A percentile compares a stretch with the other conserved stretches of the same genome.
These are phyloP conservation scores for Araneus ventricosus DNA, from an alignment of 1,140 invertebrate genomes.

Conservation along the genomic window DNA sequence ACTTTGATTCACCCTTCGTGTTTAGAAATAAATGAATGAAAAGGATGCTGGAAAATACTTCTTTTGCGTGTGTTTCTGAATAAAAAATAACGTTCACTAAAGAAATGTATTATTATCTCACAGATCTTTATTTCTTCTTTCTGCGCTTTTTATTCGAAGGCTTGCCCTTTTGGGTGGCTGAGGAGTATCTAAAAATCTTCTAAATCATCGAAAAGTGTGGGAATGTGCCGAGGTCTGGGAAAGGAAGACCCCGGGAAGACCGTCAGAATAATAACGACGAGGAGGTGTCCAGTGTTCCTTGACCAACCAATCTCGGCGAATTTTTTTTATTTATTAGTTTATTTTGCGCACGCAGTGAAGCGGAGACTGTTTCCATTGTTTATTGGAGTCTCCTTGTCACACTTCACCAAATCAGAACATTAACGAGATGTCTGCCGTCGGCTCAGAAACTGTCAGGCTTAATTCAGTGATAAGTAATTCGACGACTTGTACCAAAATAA, in stretches of 20 bases:
- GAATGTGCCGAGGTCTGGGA: constrained; percentile 20
- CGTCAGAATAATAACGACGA: constrained; percentile 42
- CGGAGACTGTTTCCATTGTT: constrained; percentile 39
- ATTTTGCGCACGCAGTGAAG: constrained; percentile 10
- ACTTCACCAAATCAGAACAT: constrained; percentile 58
- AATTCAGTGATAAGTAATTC: constrained; percentile 48
- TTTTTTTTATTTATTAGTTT: constrained; percentile 48
- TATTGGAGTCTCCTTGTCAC: constrained; percentile 49
- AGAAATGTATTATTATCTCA: not conserved
- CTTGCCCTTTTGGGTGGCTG: not conserved
- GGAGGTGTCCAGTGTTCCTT: constrained; percentile 6
- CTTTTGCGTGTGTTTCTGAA: too few species aligned
- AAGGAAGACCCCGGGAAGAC: constrained; percentile 18
- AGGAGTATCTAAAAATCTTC: constrained; percentile 56
- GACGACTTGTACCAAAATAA: constrained; percentile 17
- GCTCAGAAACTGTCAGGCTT: not conserved
- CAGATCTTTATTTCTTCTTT: not conserved
- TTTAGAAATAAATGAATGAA: too few species aligned
- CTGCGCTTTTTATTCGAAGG: not conserved
- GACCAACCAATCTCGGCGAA: constrained; percentile 13
- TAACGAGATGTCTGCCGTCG: constrained; percentile 26
- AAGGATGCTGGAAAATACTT: too few species aligned
- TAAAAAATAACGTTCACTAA: too few species aligned
- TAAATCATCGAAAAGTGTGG: constrained; percentile 49
- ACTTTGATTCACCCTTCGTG: too few species aligned